These are phyloP conservation scores for Petrocephalus sullivani DNA, from an alignment of 2,797 vertebrate species.

Conservation along the genomic window DNA sequence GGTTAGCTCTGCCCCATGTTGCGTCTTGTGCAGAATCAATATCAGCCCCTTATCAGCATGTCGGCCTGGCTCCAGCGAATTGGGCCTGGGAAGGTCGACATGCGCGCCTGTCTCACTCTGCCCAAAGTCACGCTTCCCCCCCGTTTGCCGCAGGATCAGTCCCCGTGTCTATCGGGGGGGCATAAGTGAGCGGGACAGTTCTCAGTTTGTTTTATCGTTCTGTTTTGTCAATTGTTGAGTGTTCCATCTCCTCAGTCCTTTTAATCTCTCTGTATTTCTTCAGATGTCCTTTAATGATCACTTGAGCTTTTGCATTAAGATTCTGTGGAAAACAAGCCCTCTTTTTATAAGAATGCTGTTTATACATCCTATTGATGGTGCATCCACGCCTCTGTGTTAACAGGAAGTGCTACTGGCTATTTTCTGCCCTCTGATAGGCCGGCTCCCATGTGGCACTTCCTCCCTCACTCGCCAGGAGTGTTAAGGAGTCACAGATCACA, in stretches of 20 bases:
- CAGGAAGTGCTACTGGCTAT: not conserved
- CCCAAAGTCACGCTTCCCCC: not conserved
- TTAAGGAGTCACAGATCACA: not conserved
- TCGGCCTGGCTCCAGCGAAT: not conserved
- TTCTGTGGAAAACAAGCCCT: not conserved
- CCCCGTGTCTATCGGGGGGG: not conserved
- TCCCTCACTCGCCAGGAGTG: not conserved
- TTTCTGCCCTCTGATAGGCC: not conserved
- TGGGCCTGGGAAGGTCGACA: not conserved
- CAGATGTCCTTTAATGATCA: not conserved
- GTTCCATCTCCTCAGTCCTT: not conserved
- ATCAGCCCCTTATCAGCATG: not conserved
- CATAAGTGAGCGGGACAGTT: not conserved
- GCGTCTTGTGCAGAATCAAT: not conserved
- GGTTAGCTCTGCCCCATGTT: not conserved
- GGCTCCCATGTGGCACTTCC: not conserved
- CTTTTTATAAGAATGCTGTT: not conserved
- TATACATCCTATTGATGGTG: not conserved
- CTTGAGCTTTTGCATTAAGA: not conserved
- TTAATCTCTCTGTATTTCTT: not conserved
- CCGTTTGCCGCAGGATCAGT: not conserved
- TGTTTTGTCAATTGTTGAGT: not conserved
- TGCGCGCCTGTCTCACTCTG: not conserved
- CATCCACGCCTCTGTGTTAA: not conserved
- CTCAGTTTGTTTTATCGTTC: not conserved